A percentile compares a stretch with the other conserved stretches of the same genome.
Conservation (phyloP, 1,140 invertebrate genomes). For the Polypedilum vanderplanki region DNA sequence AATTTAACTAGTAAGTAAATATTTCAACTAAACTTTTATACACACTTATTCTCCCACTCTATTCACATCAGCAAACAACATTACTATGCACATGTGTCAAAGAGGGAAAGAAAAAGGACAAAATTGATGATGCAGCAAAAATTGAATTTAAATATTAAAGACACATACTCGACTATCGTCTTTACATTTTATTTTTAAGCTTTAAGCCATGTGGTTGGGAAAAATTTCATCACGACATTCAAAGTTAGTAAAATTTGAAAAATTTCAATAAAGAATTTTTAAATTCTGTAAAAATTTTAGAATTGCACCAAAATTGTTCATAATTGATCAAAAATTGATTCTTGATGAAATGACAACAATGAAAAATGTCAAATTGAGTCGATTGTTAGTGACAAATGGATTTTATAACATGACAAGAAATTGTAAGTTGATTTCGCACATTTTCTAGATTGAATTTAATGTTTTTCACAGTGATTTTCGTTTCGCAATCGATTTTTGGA, state of each 20-base stretch:
- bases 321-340: neutral
- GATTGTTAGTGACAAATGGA: neutral
- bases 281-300: neutral
- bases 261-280: too few relatives aligned
- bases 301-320: neutral
- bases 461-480: neutral
- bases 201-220: neutral
- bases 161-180: neutral
- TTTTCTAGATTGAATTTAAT: neutral
- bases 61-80: too few relatives aligned
- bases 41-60: too few relatives aligned
- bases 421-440: neutral
- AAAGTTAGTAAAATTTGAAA: neutral
- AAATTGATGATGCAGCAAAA: neutral
- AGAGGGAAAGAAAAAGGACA: too few relatives aligned
- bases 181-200: neutral
- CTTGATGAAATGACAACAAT: neutral
- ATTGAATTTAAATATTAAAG: neutral
- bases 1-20: too few relatives aligned
- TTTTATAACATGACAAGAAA: neutral
- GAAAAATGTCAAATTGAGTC: neutral
- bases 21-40: too few relatives aligned
- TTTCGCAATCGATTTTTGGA: conserved; percentile 13
- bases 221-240: neutral
- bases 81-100: too few relatives aligned